Evolutionary conservation across 2,888 invertebrate species (phyloP), one percentile per base, ranked within the genome.

Genomic region (Phaedon cochleariae): DNA sequence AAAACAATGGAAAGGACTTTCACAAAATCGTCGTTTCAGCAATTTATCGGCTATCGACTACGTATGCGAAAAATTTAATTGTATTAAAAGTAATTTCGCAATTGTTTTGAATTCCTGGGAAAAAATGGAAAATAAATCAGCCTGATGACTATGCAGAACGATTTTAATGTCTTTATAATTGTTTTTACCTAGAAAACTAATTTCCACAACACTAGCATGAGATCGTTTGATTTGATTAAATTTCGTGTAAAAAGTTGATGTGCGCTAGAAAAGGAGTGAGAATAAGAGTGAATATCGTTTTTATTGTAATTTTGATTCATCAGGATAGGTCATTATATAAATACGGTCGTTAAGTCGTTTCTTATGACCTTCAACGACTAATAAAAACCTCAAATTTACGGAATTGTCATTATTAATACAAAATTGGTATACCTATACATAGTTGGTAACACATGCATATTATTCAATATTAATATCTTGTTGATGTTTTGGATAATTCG

Each of bases 1-100:
- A 62, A 68, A 68, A 70, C 65, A 68, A 68, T 66, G 57, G 59
- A 65, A 65, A 64, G 49, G 67, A 68, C 70, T 70, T 70, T 70
- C 70, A 70, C 70, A 57, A 70, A 70, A 70, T 68, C 54, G 67
- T 66, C 52, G 62, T 64, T 68, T 68, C 67, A 70, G 64, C 70
- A 70, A 67, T 64, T 68, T 22, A 49, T 48, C 52, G 53, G 49
- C 20, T 52, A 60, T 34, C 48, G 59, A 54, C 62, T 57, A 62
- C 60, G 63, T 65, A 62, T 59, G 68, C 68, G 49, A 68, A 68
- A 68, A 65, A 59, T 64, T 60, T 67, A 70, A 67, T 70, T 70
- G 67, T 67, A 58, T 54, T 61, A 63, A 65, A 62, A 68, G 59
- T 61, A 63, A 64, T 68, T 67, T 64, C 48, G 61, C 61, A 68